These are phyloP conservation scores for Anorthoa munda DNA, from an alignment of 2,888 invertebrate species.

Conservation along the genomic window DNA sequence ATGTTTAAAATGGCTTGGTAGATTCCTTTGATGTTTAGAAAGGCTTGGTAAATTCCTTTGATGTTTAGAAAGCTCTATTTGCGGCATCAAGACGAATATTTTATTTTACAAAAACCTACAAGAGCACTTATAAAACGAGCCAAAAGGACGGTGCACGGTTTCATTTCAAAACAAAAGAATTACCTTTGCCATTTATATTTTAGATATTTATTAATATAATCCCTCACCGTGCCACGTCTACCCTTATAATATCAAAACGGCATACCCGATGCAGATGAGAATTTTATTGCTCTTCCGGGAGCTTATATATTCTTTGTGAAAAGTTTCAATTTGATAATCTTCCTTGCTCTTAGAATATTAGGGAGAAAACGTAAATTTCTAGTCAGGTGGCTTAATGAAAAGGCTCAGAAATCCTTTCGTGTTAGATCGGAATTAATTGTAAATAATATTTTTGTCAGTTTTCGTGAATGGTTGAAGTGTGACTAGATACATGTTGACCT, in stretches of 20 bases:
- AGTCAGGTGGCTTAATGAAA: not conserved
- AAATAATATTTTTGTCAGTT: not conserved
- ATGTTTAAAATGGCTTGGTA: no score
- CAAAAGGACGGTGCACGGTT: not conserved
- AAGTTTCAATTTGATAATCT: slow-evolving; percentile 38
- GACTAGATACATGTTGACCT: not conserved
- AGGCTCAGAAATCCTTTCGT: not conserved
- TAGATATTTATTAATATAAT: slow-evolving; percentile 1
- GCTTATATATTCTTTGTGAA: slow-evolving; percentile 8
- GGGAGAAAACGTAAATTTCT: slow-evolving; percentile 10
- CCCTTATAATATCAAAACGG: slow-evolving; percentile 12
- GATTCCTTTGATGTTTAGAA: no score
- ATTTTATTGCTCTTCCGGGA: slow-evolving; percentile 22
- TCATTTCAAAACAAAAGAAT: not conserved
- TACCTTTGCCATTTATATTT: not conserved
- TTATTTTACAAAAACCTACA: no score
- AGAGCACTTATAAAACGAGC: not conserved
- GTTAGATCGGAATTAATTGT: slow-evolving; percentile 8
- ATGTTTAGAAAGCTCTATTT: no score
- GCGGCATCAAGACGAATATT: no score
- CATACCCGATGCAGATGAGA: slow-evolving; percentile 27
- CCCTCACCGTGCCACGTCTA: not conserved
- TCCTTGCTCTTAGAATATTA: slow-evolving; percentile 12
- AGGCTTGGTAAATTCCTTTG: no score
- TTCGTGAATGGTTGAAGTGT: not conserved